Evolutionary conservation across 2,888 invertebrate genomes (phyloP).

Genomic region (Drosophila incognita): DNA sequence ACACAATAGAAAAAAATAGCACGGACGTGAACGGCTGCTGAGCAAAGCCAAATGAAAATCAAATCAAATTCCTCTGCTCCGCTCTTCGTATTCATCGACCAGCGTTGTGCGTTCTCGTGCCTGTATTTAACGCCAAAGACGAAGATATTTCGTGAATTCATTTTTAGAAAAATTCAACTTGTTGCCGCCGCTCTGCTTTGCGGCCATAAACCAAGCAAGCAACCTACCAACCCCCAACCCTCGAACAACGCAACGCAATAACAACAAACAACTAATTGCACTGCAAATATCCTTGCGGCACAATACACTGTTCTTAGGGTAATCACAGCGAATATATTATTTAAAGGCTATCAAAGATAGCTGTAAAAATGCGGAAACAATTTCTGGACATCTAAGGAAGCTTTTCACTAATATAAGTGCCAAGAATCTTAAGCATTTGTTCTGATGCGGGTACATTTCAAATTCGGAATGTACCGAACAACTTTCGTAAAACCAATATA

Average conservation of each 20-base stretch:
- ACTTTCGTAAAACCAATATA: neutral
- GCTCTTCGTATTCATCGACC: conserved; percentile 50
- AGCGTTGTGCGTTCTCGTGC: conserved; percentile 65
- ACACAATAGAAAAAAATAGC: conserved; percentile 72
- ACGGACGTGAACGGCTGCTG: conserved; percentile 29
- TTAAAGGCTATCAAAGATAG: neutral
- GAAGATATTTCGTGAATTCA: conserved; percentile 79
- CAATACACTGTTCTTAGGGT: neutral
- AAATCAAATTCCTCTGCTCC: conserved; percentile 65
- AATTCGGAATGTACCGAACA: neutral
- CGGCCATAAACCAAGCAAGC: conserved; percentile 58
- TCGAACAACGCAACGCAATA: conserved; percentile 27
- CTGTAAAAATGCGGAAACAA: neutral
- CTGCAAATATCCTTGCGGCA: neutral
- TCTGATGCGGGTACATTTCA: neutral
- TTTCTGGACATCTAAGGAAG: neutral
- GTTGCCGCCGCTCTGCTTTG: conserved; percentile 64
- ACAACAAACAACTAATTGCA: conserved; percentile 11
- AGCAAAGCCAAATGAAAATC: conserved; percentile 66
- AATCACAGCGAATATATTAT: neutral
- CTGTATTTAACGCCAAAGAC: conserved; percentile 75
- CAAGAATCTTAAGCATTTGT: neutral
- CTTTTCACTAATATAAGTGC: neutral
- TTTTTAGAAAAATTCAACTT: conserved; percentile 80
- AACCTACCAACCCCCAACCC: conserved; percentile 27